phyloP scores from a whole-genome alignment of 2,113 vertebrate species.

The Chitala chitala region DNA sequence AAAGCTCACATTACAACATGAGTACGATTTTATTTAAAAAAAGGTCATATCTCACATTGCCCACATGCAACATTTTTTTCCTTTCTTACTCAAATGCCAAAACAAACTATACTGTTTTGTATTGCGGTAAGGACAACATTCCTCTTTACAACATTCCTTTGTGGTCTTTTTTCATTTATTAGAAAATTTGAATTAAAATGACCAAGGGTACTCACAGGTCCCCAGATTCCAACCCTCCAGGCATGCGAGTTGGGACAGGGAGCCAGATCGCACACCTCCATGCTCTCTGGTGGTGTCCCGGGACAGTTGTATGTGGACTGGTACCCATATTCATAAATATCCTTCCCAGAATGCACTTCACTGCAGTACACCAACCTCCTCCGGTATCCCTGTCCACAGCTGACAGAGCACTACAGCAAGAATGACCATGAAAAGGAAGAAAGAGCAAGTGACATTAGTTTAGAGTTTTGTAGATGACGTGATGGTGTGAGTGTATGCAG shows the following conservation, averaged over 20 bases:
- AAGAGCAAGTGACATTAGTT: neutral
- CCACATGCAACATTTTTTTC: neutral
- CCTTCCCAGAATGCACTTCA: slow-evolving; percentile 82
- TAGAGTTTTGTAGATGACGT: neutral
- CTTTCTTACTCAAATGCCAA: neutral
- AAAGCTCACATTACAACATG: neutral
- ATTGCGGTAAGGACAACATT: neutral
- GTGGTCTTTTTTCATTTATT: neutral
- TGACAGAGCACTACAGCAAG: slow-evolving; percentile 78
- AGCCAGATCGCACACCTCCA: slow-evolving; percentile 71
- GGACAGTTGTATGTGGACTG: slow-evolving; percentile 80
- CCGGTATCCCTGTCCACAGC: slow-evolving; percentile 84
- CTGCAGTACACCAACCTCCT: slow-evolving; percentile 90
- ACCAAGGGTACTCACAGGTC: slow-evolving; percentile 66
- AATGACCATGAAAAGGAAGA: neutral
- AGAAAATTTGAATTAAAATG: neutral
- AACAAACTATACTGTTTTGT: neutral
- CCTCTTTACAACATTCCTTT: neutral
- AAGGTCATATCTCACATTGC: neutral
- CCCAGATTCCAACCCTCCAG: slow-evolving; percentile 91
- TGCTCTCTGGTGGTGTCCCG: slow-evolving; percentile 76
- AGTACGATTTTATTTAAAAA: neutral
- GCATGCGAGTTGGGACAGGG: slow-evolving; percentile 65
- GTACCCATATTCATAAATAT: slow-evolving; percentile 88
- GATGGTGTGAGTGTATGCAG: neutral